Evolutionary conservation across 37 sponge, comb jelly and placozoan species (phyloP).

Genomic region (Oopsacas minuta): DNA sequence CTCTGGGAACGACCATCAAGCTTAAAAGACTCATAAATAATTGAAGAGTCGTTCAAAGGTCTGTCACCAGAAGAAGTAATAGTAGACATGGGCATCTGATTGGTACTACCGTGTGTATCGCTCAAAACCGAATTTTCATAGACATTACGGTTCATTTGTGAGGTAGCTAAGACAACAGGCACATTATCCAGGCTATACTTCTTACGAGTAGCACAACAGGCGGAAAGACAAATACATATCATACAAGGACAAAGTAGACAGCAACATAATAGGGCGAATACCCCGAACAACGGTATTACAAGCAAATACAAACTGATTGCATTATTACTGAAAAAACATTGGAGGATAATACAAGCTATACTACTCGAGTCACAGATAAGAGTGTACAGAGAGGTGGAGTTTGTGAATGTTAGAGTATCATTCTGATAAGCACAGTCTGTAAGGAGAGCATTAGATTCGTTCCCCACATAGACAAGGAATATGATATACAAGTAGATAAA

Average conservation of each 20-base stretch:
- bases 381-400: not conserved
- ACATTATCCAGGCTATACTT: not conserved
- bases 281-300: not conserved
- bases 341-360: not conserved
- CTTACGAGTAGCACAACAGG: not conserved
- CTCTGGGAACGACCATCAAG: no score
- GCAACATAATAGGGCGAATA: not conserved
- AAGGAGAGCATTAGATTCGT: no score
- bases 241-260: not conserved
- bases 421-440: no score
- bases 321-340: not conserved
- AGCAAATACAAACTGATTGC: not conserved
- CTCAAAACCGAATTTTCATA: not conserved
- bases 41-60: not conserved
- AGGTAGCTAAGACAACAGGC: not conserved
- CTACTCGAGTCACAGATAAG: no score
- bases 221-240: not conserved
- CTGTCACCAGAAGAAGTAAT: not conserved
- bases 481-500: no score
- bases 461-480: no score
- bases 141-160: not conserved
- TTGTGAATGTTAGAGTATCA: no score
- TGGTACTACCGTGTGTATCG: not conserved
- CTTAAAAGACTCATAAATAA: not conserved
- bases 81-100: not conserved